Evolutionary conservation across 2,888 invertebrate species (phyloP).

Genomic region (Ennomos quercinarius): DNA sequence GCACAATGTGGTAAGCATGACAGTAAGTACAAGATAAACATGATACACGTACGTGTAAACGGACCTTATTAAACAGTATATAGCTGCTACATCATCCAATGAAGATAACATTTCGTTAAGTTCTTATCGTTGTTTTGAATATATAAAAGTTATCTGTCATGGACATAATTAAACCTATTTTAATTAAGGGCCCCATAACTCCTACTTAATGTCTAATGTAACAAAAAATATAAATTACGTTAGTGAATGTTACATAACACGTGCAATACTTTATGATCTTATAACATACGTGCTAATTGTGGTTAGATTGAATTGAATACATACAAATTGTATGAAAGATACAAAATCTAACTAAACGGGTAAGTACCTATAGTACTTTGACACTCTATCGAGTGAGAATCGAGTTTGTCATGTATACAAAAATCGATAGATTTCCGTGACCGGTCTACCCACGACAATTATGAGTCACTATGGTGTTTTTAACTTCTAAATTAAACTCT

Average conservation of each 20-base stretch:
- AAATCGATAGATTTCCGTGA: slow-evolving; percentile 71
- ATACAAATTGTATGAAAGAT: slow-evolving; percentile 40
- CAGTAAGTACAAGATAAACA: not conserved
- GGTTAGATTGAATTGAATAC: slow-evolving; percentile 57
- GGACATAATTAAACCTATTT: slow-evolving; percentile 37
- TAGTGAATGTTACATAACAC: slow-evolving; percentile 81
- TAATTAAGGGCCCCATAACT: slow-evolving; percentile 62
- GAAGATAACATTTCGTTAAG: slow-evolving; percentile 30
- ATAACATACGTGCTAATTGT: slow-evolving; percentile 67
- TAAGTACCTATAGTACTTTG: slow-evolving; percentile 29
- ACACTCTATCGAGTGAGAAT: slow-evolving; percentile 9
- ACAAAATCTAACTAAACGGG: slow-evolving; percentile 41
- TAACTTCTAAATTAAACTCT: slow-evolving; percentile 55
- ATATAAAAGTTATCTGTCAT: slow-evolving; percentile 34
- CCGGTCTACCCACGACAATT: slow-evolving; percentile 53
- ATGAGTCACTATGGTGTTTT: slow-evolving; percentile 62
- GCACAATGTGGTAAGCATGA: too few species aligned
- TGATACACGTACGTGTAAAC: slow-evolving; percentile 2
- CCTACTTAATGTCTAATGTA: slow-evolving; percentile 74
- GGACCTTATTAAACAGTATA: slow-evolving; percentile 45
- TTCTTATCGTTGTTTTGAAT: slow-evolving; percentile 34
- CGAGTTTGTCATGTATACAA: slow-evolving; percentile 51
- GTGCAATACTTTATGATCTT: slow-evolving; percentile 73
- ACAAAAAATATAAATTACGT: slow-evolving; percentile 81
- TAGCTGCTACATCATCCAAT: slow-evolving; percentile 52